Evolutionary conservation across 2,113 vertebrate species (phyloP), one percentile per base, ranked within the genome.

Genomic region (Rhinogobius similis): DNA sequence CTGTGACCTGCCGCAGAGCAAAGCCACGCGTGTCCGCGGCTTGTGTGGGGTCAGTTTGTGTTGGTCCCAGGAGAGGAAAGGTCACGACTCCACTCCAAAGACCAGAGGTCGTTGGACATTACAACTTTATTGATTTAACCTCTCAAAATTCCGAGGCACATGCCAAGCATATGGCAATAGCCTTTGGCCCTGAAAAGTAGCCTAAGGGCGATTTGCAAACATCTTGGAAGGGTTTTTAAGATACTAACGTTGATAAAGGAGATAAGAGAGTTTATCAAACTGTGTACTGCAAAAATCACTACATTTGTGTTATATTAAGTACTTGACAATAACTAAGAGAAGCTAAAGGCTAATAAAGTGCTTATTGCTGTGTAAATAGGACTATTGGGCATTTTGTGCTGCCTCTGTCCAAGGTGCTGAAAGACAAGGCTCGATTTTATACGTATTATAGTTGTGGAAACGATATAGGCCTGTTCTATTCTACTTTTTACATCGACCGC

Each of bases 381-480:
- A n/a, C n/a, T n/a, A n/a, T n/a, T n/a, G n/a, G n/a, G n/a, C 6
- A 1, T 9, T 50, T 21, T 50, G 46, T 7, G 27, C 10, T 72
- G 73, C 10, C 74, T 75, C 77, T 84, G 77, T 87, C 72, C 79
- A 85, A 66, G 79, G 79, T 82, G 29, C 82, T 81, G 76, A 77
- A 38, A 20, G 32, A 70, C 32, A 58, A 1, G 10, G 18, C 61
- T 5, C 59, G 70, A 53, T 13, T 13, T 18, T 12, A 41, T 2
- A 41, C 12, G 2, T 41, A 41, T 12, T 41, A 12, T 41, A 41
- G 10, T 41, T 2, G 12, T 36, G 32, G 8, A 36, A 5, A 36
- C 39, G 1, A 41, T 13, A 41, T 41, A 41, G 39, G 39, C 12
- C 39, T 41, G 9, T 5, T 1, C 32, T 2, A 7, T 41, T 41